phyloP scores from a whole-genome alignment of 2,113 vertebrate genomes.

The Nerophis lumbriciformis region DNA sequence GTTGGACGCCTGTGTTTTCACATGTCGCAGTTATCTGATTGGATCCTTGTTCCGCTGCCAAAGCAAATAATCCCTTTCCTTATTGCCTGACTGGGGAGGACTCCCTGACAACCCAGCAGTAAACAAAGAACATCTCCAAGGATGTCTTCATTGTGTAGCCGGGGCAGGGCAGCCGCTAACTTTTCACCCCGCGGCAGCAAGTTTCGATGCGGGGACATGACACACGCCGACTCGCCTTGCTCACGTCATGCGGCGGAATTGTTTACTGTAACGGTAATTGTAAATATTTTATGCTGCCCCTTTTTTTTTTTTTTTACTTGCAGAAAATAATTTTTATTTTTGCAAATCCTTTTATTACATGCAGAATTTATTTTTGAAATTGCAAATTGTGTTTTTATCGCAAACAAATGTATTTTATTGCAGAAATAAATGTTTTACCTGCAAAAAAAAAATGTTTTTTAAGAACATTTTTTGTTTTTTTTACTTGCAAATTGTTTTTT shows the following conservation, averaged over 20 bases:
- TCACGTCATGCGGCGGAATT: slow-evolving; percentile 10
- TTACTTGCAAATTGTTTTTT: too few relatives aligned
- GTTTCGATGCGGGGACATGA: slow-evolving; percentile 33
- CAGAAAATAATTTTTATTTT: too few relatives aligned
- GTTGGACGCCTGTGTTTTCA: slow-evolving; percentile 46
- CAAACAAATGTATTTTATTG: too few relatives aligned
- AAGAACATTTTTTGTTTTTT: too few relatives aligned
- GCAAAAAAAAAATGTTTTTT: too few relatives aligned
- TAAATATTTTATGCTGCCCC: background rate
- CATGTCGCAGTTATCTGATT: slow-evolving; percentile 67
- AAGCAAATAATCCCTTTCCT: slow-evolving; percentile 72
- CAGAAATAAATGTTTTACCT: too few relatives aligned
- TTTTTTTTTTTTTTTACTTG: too few relatives aligned
- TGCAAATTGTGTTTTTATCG: too few relatives aligned
- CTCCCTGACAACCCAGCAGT: slow-evolving; percentile 72
- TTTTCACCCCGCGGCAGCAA: slow-evolving; percentile 37
- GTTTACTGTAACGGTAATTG: slow-evolving; percentile 1
- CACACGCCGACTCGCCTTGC: slow-evolving; percentile 18
- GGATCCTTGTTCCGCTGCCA: slow-evolving; percentile 59
- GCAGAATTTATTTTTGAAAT: too few relatives aligned
- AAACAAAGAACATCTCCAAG: slow-evolving; percentile 73
- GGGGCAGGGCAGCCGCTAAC: slow-evolving; percentile 40
- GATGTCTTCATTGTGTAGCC: slow-evolving; percentile 70
- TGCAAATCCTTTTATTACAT: too few relatives aligned
- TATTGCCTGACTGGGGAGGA: slow-evolving; percentile 57